Percentiles rank a stretch among this genome's conserved stretches.
These are phyloP conservation scores for Rhabdomys dilectus DNA, from an alignment of 2,113 vertebrate genomes.

Conservation along the genomic window DNA sequence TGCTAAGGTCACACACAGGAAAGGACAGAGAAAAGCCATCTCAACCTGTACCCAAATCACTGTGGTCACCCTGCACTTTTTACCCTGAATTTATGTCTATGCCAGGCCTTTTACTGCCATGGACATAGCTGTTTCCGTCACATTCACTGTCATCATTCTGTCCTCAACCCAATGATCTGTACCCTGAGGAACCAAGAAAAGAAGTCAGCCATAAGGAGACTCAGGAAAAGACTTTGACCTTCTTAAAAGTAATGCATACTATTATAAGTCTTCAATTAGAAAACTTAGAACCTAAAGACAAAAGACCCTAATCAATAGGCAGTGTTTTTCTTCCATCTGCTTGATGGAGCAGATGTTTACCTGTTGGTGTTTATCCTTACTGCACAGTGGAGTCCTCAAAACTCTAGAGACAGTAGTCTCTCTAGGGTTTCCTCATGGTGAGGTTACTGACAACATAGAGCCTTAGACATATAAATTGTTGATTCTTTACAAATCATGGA, in stretches of 20 bases:
- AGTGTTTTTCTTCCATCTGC: too few relatives aligned
- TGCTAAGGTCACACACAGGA: constrained; percentile 38
- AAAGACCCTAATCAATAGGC: background rate
- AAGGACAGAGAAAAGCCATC: constrained; percentile 68
- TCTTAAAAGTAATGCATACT: background rate
- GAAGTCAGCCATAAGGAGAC: constrained; percentile 48
- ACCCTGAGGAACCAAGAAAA: constrained; percentile 67
- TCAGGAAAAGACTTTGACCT: background rate
- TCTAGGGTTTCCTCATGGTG: background rate
- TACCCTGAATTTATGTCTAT: constrained; percentile 75
- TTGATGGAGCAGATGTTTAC: background rate
- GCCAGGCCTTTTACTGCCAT: constrained; percentile 69
- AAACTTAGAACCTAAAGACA: background rate
- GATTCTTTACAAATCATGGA: background rate
- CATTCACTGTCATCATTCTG: constrained; percentile 72
- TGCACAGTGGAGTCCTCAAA: background rate
- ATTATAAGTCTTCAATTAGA: background rate
- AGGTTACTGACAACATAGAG: background rate
- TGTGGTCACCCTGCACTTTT: constrained; percentile 74
- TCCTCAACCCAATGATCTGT: constrained; percentile 63
- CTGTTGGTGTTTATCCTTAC: background rate
- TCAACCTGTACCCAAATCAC: constrained; percentile 81
- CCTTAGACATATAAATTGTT: background rate
- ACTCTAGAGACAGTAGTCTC: background rate
- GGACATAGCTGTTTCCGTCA: constrained; percentile 71